Percentiles rank a stretch among this genome's conserved stretches.
phyloP scores from a whole-genome alignment of 2,113 vertebrate species.

The Eublepharis macularius region DNA sequence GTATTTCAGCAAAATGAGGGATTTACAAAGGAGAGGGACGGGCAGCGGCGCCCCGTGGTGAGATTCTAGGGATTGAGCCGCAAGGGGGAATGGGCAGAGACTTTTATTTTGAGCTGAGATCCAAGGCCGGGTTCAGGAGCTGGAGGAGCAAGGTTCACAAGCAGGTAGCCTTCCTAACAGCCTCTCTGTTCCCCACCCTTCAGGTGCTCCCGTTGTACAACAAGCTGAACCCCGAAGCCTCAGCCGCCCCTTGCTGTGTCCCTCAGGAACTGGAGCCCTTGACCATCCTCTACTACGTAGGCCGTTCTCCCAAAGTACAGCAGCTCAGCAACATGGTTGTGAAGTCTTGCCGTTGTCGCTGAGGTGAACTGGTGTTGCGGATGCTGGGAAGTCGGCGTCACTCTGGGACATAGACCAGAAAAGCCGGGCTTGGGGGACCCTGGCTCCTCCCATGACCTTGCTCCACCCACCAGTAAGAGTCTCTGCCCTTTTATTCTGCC shows the following conservation, averaged over 20 bases:
- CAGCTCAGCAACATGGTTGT: constrained; percentile 88
- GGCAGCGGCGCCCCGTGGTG: too few relatives aligned
- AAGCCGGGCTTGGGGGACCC: too few relatives aligned
- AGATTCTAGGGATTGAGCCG: background rate
- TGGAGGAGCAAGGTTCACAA: background rate
- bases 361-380: constrained; percentile 25
- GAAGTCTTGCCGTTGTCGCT: constrained; percentile 88
- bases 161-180: too few relatives aligned
- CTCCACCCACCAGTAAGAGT: background rate
- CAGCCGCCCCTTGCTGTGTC: constrained; percentile 83
- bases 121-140: background rate
- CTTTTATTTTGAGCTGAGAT: background rate
- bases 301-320: constrained; percentile 84
- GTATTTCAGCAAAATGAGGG: too few relatives aligned
- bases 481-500: background rate
- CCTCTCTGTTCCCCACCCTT: background rate
- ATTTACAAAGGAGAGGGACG: too few relatives aligned
- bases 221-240: constrained; percentile 84
- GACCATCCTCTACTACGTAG: constrained; percentile 88
- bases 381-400: background rate
- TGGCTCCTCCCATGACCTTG: background rate
- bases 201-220: constrained; percentile 84
- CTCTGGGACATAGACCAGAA: too few relatives aligned
- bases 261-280: constrained; percentile 84
- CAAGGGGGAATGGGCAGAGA: too few relatives aligned